Evolutionary conservation across 2,888 invertebrate species (phyloP), one percentile per base, ranked within the genome.

Genomic region (Dynastes hyllus): DNA sequence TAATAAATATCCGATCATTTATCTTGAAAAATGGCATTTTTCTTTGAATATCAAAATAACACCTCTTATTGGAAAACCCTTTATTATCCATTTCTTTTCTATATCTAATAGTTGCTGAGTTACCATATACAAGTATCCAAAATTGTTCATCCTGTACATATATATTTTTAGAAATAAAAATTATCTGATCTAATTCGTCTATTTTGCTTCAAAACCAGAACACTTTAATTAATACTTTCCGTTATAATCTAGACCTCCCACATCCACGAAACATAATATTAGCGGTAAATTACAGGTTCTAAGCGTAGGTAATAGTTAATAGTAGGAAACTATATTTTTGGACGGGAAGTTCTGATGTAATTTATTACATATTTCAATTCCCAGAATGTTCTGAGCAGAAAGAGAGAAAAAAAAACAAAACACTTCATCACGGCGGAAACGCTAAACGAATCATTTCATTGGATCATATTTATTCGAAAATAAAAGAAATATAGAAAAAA

Each of bases 321-420:
- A 55, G 22, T 63, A 13, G 32, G 61, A 61, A 61, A 61, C 61
- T 63, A 32, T 63, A 29, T 63, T 63, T 63, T 32, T 11, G 63
- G 63, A 63, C 63, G 63, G 63, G 63, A 63, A 63, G 29, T 55
- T 16, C 55, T 63, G 63, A 63, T 63, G 63, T 63, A 63, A 63
- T 63, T 11, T 63, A 63, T 63, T 63, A 63, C 63, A 63, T 63
- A 63, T 63, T 32, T 63, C 11, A 63, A 32, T 63, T 63, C 63
- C 63, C 63, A 27, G 63, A 63, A 63, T 32, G 32, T 63, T 29
- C 32, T 2, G 29, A 63, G 8, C 2, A 55, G 13, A 55, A 55
- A 55, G 11, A 13, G 29, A 63, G 8, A 61, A 63, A 32, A 32
- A 27, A 63, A 63, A 63, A 32, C 29, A 63, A 29, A 29, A 29